Percentiles rank a stretch among this genome's conserved stretches.
phyloP scores from a whole-genome alignment of 2,113 vertebrate species.

The Paraplagusia blochii region DNA sequence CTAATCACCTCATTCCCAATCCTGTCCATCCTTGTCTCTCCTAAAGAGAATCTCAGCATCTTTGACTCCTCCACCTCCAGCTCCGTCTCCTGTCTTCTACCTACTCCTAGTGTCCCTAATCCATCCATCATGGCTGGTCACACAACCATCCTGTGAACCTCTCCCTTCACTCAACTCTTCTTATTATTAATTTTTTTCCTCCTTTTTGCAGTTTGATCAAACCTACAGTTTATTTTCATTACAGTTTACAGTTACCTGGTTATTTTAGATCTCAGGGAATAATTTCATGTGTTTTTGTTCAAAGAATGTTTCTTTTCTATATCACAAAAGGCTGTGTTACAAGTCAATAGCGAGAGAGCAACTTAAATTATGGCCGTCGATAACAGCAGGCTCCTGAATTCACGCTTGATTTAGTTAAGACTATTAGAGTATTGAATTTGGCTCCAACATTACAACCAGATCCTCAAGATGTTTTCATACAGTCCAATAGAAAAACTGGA shows the following conservation, averaged over 20 bases:
- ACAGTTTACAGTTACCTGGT: background rate
- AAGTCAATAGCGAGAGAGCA: constrained; percentile 5
- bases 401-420: constrained; percentile 6
- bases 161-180: no score
- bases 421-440: background rate
- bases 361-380: background rate
- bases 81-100: no score
- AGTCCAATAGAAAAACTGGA: constrained; percentile 16
- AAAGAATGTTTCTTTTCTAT: constrained; percentile 4
- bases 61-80: no score
- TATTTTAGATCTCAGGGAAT: constrained; percentile 34
- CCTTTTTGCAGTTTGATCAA: no score
- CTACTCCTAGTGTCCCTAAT: no score
- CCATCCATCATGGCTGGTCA: no score
- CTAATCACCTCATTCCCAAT: no score
- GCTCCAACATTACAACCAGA: constrained; percentile 7
- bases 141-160: no score
- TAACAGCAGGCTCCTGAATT: constrained; percentile 1
- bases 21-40: no score
- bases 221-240: no score
- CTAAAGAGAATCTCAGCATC: no score
- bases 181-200: no score
- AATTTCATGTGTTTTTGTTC: constrained; percentile 15
- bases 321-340: background rate
- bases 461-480: constrained; percentile 1